phyloP scores from a whole-genome alignment of 2,113 vertebrate genomes.

The Forbesichthys agassizii region DNA sequence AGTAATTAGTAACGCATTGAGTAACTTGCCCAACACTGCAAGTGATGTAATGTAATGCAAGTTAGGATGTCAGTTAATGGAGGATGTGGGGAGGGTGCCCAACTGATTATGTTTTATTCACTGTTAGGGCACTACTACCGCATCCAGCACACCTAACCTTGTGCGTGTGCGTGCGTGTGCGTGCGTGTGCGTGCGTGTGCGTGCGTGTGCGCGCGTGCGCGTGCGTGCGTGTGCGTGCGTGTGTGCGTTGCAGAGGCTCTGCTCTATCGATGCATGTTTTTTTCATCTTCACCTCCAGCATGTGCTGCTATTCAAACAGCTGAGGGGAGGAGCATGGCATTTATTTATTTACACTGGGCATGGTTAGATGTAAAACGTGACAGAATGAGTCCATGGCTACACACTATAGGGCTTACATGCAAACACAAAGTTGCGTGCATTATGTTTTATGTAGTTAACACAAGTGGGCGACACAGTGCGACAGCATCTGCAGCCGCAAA shows the following conservation, averaged over 20 bases:
- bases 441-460: background rate
- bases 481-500: too few species aligned
- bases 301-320: background rate
- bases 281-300: too few species aligned
- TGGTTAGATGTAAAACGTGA: background rate
- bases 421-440: too few species aligned
- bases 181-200: background rate
- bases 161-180: background rate
- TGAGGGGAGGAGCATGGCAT: conserved; percentile 32
- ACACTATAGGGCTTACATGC: background rate
- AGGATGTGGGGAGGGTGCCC: too few species aligned
- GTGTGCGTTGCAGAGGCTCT: background rate
- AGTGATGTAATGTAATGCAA: too few species aligned
- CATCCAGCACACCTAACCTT: too few species aligned
- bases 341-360: conserved; percentile 6
- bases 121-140: too few species aligned
- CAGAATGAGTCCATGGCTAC: background rate
- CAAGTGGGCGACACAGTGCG: background rate
- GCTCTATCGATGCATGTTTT: background rate
- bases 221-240: background rate
- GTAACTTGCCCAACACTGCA: too few species aligned
- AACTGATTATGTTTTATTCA: too few species aligned
- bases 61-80: too few species aligned
- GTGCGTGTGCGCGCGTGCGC: background rate
- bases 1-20: too few species aligned